Evolutionary conservation across 2,888 invertebrate genomes (phyloP), one percentile per base, ranked within the genome.

Genomic region (Platycheirus rosarum): DNA sequence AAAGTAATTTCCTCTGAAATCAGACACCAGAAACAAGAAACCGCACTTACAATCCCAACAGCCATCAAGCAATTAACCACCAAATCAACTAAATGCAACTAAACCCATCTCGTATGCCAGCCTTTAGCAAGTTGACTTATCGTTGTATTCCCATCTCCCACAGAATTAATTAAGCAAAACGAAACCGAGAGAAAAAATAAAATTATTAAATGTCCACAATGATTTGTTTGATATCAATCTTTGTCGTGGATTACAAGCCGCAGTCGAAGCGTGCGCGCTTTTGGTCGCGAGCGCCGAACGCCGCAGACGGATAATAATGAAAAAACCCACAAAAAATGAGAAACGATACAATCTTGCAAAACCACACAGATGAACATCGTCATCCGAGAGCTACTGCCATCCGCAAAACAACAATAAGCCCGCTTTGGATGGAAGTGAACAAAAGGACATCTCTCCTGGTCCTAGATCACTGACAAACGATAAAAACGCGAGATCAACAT

Each of bases 221-320:
- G 71, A 82, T 82, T 73, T 77, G 82, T 73, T 66, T 55, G 82
- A 82, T 82, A 77, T 82, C 82, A 82, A 82, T 77, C 77, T 82
- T 44, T 68, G 68, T 62, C 71, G 80, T 65, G 37, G 75, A 29
- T 23, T 18, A 44, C 8, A 9, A 26, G 48, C 48, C 48, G 14
- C 63, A 37, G 46, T 16, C 11, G 46, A 62, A 69, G 76, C 46
- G 48, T 29, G 49, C 48, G 18, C 14, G 32, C 44, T 46, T 60
- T 57, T 65, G 44, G 46, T 63, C 62, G 29, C 70, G 37, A 70
- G 63, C 44, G 73, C 79, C 60, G n/a, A n/a, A n/a, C n/a, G 66
- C 75, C 75, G 65, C 79, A 80, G 65, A 80, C 70, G 57, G 68
- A 71, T 68, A 71, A 32, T 42, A 57, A 42, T 42, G 42, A 14